Conservation (phyloP, 2,113 vertebrate species). For the Micronycteris hirsuta region DNA sequence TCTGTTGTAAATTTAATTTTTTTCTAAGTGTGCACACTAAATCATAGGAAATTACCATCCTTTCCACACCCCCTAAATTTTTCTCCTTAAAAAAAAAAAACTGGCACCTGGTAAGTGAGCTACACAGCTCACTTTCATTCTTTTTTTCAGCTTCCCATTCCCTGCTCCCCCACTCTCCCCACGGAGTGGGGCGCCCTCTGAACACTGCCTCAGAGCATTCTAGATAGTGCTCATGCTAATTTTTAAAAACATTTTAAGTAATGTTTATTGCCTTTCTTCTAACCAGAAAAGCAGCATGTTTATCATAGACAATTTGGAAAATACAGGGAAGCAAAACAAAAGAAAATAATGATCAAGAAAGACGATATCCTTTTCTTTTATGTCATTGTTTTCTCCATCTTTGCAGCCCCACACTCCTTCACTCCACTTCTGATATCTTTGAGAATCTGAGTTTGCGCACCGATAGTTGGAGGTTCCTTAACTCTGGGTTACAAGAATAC, state of each 20-base stretch:
- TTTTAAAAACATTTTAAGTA: background rate
- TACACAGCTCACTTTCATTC: background rate
- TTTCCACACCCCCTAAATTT: background rate
- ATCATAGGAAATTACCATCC: background rate
- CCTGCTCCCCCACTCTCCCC: background rate
- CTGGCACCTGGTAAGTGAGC: no score
- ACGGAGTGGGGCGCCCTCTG: no score
- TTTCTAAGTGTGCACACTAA: background rate
- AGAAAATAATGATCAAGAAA: conserved; percentile 25
- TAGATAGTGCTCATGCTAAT: background rate
- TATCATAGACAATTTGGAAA: conserved; percentile 18
- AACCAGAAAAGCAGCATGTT: conserved; percentile 19
- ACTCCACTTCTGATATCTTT: background rate
- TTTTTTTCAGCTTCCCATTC: background rate
- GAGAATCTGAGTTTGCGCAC: background rate
- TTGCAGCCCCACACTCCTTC: background rate
- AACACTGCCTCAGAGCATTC: background rate
- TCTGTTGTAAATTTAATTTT: background rate
- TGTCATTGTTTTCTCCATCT: background rate
- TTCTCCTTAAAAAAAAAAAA: background rate
- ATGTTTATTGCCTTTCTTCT: background rate
- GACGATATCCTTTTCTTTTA: background rate
- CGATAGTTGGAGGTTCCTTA: background rate
- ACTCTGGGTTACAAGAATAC: background rate
- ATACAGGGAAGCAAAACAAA: conserved; percentile 9